Base-by-base conservation (phyloP, 2,888 invertebrate genomes). In the Osmoderma eremita region DNA sequence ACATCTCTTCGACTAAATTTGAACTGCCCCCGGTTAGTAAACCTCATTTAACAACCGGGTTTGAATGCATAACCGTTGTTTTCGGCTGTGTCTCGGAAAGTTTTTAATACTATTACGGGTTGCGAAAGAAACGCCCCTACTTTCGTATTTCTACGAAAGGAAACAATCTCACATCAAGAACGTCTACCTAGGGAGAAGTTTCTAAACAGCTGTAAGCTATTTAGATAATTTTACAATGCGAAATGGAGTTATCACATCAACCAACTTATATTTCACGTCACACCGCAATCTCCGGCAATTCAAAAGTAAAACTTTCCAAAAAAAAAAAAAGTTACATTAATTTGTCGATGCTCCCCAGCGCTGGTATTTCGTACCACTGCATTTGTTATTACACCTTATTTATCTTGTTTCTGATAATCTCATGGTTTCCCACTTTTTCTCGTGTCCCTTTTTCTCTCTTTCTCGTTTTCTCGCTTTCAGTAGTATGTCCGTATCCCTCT, bases 391-490 rank as follows among this genome's bases (percentile, higher is more conserved):
- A 38, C 38, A 53, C 18, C 42, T 20, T 58, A 58, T 58, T 30
- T 42, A 42, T 58, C 42, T 42, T 45, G 58, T 45, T 45, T 17
- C 58, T 45, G 58, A 61, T 61, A 61, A 61, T 61, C 58, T 61
- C 45, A 45, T 48, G 38, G 38, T 38, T 12, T 18, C 6, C 12
- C 53, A 10, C 12, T 10, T 38, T 18, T 38, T 24, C 45, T 61
- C 24, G 18, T 30, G 13, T 22, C 20, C 3, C 15, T 24, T 48
- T 48, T n/a, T 1, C n/a, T 15, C 42, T 45, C 58, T 30, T 17
- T 45, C 45, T 61, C 15, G 8, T 15, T 6, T 45, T 1, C 15
- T 6, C 17, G 15, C 24, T 12, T 0, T 10, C 18, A 12, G 12
- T 17, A 12, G n/a, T 20, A 13, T 13, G 12, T 56, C 22, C 20